Percentiles rank a stretch among this genome's conserved stretches.
These are phyloP conservation scores for Boleophthalmus pectinirostris DNA, from an alignment of 2,113 vertebrate species.

Conservation along the genomic window DNA sequence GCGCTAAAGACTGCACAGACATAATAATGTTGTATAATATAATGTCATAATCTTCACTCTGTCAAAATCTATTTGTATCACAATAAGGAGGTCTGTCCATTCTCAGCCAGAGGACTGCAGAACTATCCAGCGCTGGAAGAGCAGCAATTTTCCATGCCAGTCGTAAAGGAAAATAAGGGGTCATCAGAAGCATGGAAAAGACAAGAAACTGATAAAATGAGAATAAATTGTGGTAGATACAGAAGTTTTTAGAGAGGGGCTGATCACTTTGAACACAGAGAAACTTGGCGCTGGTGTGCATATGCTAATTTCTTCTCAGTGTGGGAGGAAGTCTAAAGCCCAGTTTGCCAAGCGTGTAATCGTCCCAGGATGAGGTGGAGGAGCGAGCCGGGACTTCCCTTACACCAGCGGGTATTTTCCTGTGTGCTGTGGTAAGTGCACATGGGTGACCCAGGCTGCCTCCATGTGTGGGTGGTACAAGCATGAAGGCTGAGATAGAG, in stretches of 20 bases:
- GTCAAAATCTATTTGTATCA: slow-evolving; percentile 36
- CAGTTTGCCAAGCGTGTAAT: slow-evolving; percentile 74
- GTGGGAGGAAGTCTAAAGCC: slow-evolving; percentile 68
- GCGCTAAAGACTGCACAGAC: slow-evolving; percentile 34
- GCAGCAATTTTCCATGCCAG: slow-evolving; percentile 40
- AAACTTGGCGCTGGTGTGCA: slow-evolving; percentile 30
- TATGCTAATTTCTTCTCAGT: slow-evolving; percentile 33
- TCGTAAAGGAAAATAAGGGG: slow-evolving; percentile 4
- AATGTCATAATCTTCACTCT: slow-evolving; percentile 44
- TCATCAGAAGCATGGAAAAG: slow-evolving; percentile 11
- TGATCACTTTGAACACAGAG: slow-evolving; percentile 33
- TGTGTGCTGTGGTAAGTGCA: slow-evolving; percentile 70
- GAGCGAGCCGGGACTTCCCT: slow-evolving; percentile 74
- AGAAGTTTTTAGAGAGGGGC: slow-evolving; percentile 34
- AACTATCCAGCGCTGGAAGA: slow-evolving; percentile 33
- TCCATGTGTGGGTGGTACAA: slow-evolving; percentile 32
- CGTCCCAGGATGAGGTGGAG: slow-evolving; percentile 74
- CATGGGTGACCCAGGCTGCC: slow-evolving; percentile 65
- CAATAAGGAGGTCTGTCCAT: slow-evolving; percentile 18
- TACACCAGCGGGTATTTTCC: slow-evolving; percentile 74
- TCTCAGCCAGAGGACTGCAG: slow-evolving; percentile 27
- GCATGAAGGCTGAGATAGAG: slow-evolving; percentile 9
- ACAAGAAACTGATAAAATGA: slow-evolving; percentile 9
- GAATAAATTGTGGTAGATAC: slow-evolving; percentile 3
- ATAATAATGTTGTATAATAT: slow-evolving; percentile 9